Evolutionary conservation across 2,888 invertebrate species (phyloP).

Genomic region (Hydrotaea diabolus): DNA sequence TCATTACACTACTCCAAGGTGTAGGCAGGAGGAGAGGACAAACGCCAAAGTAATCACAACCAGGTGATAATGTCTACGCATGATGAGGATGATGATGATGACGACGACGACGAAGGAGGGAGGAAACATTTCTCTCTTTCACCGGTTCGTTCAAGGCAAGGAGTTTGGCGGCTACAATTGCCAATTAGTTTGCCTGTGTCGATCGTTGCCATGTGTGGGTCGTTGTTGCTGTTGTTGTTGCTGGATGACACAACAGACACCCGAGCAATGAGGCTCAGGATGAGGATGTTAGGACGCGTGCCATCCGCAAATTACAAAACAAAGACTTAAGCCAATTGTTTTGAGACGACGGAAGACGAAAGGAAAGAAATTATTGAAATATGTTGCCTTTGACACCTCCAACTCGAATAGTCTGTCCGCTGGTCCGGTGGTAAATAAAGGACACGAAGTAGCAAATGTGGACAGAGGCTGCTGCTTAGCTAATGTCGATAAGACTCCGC

Average conservation of each 20-base stretch:
- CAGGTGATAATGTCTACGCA: constrained; percentile 55
- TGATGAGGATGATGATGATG: not conserved
- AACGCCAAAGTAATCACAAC: constrained; percentile 52
- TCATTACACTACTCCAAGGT: constrained; percentile 8
- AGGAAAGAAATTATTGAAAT: constrained; percentile 44
- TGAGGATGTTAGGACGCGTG: constrained; percentile 66
- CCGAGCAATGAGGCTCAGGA: not conserved
- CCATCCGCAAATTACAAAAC: constrained; percentile 68
- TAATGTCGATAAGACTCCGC: too few species aligned
- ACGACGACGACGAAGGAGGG: too few species aligned
- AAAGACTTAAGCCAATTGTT: constrained; percentile 44
- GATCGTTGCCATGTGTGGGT: not conserved
- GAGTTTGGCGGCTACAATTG: constrained; percentile 49
- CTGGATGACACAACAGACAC: not conserved
- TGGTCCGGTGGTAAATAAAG: constrained; percentile 4
- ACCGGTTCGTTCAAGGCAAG: not conserved
- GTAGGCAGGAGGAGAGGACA: not conserved
- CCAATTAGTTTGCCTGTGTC: constrained; percentile 55
- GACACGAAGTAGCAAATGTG: not conserved
- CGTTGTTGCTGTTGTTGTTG: not conserved
- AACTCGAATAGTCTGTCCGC: constrained; percentile 8
- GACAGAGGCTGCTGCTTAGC: constrained; percentile 6
- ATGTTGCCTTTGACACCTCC: constrained; percentile 64
- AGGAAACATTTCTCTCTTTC: not conserved
- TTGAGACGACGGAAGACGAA: constrained; percentile 21